phyloP scores from a whole-genome alignment of 2,113 vertebrate species.

The Equus przewalskii region DNA sequence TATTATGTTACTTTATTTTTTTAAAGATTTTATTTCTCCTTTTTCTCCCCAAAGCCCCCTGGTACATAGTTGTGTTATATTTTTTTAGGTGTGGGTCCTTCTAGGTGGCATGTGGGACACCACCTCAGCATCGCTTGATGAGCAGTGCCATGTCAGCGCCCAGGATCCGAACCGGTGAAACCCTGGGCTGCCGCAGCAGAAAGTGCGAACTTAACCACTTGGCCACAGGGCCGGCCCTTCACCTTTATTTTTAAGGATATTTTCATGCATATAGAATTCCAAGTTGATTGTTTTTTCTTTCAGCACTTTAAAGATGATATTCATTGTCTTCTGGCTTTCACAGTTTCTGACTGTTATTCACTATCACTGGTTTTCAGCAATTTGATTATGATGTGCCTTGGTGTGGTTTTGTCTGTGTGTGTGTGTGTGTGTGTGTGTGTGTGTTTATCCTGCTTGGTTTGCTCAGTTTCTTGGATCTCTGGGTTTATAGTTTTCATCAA shows the following conservation, averaged over 20 bases:
- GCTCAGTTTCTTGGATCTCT: not conserved
- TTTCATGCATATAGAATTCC: not conserved
- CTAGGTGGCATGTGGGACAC: too few relatives aligned
- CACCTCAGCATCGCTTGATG: too few relatives aligned
- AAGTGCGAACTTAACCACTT: too few relatives aligned
- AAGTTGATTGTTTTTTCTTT: not conserved
- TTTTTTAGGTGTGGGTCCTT: too few relatives aligned
- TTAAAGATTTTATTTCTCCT: too few relatives aligned
- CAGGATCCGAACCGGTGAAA: too few relatives aligned
- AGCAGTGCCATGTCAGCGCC: too few relatives aligned
- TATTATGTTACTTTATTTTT: too few relatives aligned
- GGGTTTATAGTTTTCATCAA: not conserved
- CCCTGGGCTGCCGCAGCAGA: too few relatives aligned
- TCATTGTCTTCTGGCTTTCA: not conserved
- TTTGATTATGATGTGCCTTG: not conserved
- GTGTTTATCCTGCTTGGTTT: not conserved
- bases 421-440: not conserved
- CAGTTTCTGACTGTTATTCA: not conserved
- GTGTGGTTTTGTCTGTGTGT: not conserved
- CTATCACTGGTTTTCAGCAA: not conserved
- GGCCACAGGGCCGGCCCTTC: not conserved
- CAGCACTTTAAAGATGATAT: not conserved
- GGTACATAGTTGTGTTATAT: too few relatives aligned
- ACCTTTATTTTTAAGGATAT: not conserved
- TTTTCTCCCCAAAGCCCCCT: too few relatives aligned